Evolutionary conservation across 2,797 vertebrate species (phyloP), one percentile per base, ranked within the genome.

Genomic region (Sparidentex hasta): DNA sequence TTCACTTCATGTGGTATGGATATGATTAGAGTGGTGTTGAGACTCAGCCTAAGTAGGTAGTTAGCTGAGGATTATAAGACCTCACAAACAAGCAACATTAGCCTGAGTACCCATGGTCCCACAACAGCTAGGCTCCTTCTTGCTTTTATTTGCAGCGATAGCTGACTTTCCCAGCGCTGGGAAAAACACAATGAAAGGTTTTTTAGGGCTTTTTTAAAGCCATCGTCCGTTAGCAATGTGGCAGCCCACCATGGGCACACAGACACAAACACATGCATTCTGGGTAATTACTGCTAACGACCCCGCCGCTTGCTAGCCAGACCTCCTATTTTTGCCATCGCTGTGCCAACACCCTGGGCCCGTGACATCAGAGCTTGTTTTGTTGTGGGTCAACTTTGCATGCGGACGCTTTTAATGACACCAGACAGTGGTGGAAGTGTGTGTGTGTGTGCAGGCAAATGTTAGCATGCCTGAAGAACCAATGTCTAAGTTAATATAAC

Each of bases 261-360:
- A 92, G 88, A 92, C 86, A 90, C 91, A 93, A 91, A 92, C 85
- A 80, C 82, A 89, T 75, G 93, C 91, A 95, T 94, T 95, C 87
- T 94, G 94, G 91, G 91, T 96, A 95, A 96, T 95, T 95, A 95
- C 88, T 83, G 93, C 94, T 95, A 96, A 95, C 93, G 92, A 95
- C 86, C 88, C 85, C 48, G 88, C 84, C 57, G 82, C 94, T 94
- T 81, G 93, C 94, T 93, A 92, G 92, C 87, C 82, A 88, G 85
- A 76, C 87, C 88, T 87, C 88, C 91, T 93, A 92, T 94, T 94
- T 91, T 93, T 93, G 87, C 86, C 80, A 81, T 84, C 2, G 66
- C 79, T 71, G 77, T 93, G 95, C 93, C 94, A 95, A 94, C 94
- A 95, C 93, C 94, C 93, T 64, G 75, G 59, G 86, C 33, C 71